Evolutionary conservation across 1,140 invertebrate genomes (phyloP).

Genomic region (Dendroctonus ponderosae): DNA sequence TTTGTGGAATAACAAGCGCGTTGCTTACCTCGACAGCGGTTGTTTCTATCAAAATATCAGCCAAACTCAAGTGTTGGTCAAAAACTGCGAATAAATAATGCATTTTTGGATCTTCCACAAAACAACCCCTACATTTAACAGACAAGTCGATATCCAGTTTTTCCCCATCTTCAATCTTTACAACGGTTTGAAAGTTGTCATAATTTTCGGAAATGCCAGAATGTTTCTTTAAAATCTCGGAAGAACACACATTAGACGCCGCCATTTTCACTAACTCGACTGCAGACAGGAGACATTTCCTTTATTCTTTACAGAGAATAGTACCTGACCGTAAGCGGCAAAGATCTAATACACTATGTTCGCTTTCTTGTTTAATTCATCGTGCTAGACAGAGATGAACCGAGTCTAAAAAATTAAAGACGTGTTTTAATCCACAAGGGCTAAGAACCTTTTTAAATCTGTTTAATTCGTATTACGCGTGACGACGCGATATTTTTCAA

Average conservation of each 20-base stretch:
- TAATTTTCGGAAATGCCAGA: background rate
- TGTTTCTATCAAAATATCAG: constrained; percentile 25
- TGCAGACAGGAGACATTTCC: constrained; percentile 19
- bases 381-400: too few species aligned
- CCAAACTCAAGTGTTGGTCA: constrained; percentile 26
- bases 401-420: too few species aligned
- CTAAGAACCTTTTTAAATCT: too few species aligned
- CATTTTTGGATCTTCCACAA: constrained; percentile 27
- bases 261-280: constrained; percentile 24
- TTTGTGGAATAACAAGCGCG: too few species aligned
- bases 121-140: constrained; percentile 25
- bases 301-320: too few species aligned
- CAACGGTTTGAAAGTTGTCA: background rate
- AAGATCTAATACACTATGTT: too few species aligned
- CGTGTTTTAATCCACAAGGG: too few species aligned
- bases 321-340: too few species aligned
- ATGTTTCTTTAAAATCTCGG: constrained; percentile 20
- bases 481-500: too few species aligned
- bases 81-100: constrained; percentile 24
- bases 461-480: too few species aligned
- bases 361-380: too few species aligned
- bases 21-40: constrained; percentile 17
- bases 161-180: constrained; percentile 13
- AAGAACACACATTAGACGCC: constrained; percentile 25
- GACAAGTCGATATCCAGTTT: constrained; percentile 20